phyloP scores from a whole-genome alignment of 2,888 invertebrate genomes.

The Tenthredo mesomela region DNA sequence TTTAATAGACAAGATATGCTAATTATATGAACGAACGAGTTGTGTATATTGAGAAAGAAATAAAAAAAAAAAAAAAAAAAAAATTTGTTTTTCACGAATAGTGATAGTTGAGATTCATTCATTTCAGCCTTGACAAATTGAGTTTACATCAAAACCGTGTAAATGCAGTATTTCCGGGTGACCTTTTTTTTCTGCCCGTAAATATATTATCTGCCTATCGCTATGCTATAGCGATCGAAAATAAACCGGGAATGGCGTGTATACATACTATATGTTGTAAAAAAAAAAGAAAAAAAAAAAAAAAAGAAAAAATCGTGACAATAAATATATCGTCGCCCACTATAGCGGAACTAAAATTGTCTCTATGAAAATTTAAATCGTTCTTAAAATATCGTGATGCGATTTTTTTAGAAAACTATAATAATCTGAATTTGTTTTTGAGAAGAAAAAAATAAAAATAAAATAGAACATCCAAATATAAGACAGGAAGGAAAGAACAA shows the following conservation, averaged over 20 bases:
- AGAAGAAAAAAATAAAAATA: too few species aligned
- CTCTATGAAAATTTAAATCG: background rate
- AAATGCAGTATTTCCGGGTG: background rate
- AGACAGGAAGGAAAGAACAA: too few species aligned
- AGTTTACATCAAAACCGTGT: background rate
- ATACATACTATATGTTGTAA: background rate
- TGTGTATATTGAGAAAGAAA: background rate
- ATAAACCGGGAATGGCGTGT: background rate
- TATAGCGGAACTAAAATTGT: constrained; percentile 2
- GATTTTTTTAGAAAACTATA: background rate
- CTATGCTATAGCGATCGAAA: background rate
- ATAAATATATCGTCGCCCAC: background rate
- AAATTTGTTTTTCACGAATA: background rate
- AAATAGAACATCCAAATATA: too few species aligned
- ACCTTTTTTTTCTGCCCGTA: background rate
- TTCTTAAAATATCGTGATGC: background rate
- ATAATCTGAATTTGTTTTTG: background rate
- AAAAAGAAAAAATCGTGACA: background rate
- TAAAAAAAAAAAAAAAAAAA: background rate
- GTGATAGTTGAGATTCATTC: background rate
- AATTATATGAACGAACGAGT: background rate
- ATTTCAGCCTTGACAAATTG: background rate
- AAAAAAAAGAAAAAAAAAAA: background rate
- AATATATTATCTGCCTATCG: background rate
- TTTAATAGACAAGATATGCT: background rate